Conservation (phyloP, 2,797 vertebrate species). For the Muscicapa comitata region DNA sequence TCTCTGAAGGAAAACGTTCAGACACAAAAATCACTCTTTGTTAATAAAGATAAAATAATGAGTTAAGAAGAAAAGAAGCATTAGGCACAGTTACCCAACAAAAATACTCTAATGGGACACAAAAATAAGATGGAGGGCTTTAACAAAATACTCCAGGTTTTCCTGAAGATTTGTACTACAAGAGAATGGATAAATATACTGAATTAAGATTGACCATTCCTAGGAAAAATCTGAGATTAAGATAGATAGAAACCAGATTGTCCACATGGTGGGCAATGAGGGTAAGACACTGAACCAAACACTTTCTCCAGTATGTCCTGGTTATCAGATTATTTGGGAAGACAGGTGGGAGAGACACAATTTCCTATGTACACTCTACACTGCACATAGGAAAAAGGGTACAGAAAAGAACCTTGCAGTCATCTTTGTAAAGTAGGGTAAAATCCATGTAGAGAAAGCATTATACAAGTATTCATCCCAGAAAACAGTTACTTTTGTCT, state of each 20-base stretch:
- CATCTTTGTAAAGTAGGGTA: neutral
- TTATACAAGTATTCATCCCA: neutral
- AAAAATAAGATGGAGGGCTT: neutral
- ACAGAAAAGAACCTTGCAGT: neutral
- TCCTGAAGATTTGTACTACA: neutral
- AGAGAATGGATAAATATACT: neutral
- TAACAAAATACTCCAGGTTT: neutral
- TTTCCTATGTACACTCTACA: neutral
- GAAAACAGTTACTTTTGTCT: neutral
- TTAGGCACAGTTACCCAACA: neutral
- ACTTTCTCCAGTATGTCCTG: neutral
- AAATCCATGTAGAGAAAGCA: neutral
- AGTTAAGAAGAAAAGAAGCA: neutral
- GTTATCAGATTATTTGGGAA: neutral
- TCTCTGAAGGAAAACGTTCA: conserved; percentile 75
- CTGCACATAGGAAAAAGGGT: neutral
- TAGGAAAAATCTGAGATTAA: neutral
- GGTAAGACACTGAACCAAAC: neutral
- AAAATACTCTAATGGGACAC: neutral
- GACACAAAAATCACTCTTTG: neutral
- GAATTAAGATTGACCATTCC: neutral
- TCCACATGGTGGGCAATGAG: neutral
- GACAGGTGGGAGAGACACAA: fast-evolving
- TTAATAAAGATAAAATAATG: neutral
- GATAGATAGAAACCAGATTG: neutral